Percentiles rank a stretch among this genome's conserved stretches.
Conservation (phyloP, 2,888 invertebrate genomes). For the Cheilosia vulpina region DNA sequence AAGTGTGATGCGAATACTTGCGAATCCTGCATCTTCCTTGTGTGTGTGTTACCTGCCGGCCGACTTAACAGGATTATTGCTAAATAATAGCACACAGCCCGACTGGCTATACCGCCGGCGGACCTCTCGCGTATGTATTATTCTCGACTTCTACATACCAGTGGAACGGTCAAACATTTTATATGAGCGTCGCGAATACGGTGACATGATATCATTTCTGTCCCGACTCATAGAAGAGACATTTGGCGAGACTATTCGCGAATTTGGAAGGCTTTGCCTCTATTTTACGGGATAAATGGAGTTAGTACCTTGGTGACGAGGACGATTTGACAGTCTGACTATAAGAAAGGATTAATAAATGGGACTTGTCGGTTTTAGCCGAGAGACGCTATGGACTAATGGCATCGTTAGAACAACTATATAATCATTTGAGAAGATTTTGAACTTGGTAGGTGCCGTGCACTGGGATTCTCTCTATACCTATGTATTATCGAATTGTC, state of each 20-base stretch:
- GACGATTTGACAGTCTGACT: conserved; percentile 10
- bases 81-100: conserved; percentile 43
- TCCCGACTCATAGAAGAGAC: conserved; percentile 49
- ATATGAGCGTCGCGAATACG: conserved; percentile 33
- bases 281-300: conserved; percentile 12
- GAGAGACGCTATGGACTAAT: not conserved
- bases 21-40: conserved; percentile 26
- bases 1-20: conserved; percentile 55
- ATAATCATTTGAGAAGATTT: too few species aligned
- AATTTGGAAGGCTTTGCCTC: conserved; percentile 24
- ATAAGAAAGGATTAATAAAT: conserved; percentile 42
- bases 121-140: not conserved
- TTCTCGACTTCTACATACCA: not conserved
- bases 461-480: too few species aligned
- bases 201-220: conserved; percentile 49
- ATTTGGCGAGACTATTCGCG: conserved; percentile 60
- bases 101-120: conserved; percentile 32
- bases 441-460: too few species aligned
- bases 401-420: too few species aligned
- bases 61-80: conserved; percentile 58
- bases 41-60: conserved; percentile 42
- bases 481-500: too few species aligned
- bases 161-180: conserved; percentile 26
- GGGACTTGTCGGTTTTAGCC: conserved; percentile 46
- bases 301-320: conserved; percentile 41